Evolutionary conservation across 1,140 invertebrate genomes (phyloP).

Genomic region (Neodiprion lecontei): DNA sequence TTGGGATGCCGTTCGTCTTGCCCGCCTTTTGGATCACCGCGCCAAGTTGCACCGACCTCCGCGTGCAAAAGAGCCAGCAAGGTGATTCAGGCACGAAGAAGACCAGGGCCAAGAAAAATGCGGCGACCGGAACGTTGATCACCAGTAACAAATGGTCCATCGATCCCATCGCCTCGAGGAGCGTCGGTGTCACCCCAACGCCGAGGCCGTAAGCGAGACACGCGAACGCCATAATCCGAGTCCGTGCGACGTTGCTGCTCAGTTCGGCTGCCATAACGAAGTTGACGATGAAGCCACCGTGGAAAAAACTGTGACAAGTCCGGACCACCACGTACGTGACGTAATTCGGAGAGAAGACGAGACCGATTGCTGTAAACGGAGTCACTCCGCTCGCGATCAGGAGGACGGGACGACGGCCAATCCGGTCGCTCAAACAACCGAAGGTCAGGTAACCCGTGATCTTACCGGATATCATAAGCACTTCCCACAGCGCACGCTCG

Average conservation of each 20-base stretch:
- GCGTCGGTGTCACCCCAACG: constrained; percentile 27
- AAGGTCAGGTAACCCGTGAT: constrained; percentile 28
- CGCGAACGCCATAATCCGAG: constrained; percentile 22
- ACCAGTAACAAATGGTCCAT: constrained; percentile 28
- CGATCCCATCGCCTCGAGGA: constrained; percentile 23
- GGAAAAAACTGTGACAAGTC: constrained; percentile 29
- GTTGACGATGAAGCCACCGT: constrained; percentile 29
- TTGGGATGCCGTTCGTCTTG: constrained; percentile 18
- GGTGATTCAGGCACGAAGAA: constrained; percentile 29
- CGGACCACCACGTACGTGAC: constrained; percentile 22
- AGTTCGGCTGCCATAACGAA: constrained; percentile 29
- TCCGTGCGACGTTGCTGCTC: constrained; percentile 26
- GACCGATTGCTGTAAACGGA: constrained; percentile 24
- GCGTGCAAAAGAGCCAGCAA: constrained; percentile 27
- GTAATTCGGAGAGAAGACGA: constrained; percentile 21
- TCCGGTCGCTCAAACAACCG: constrained; percentile 27
- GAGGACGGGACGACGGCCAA: constrained; percentile 28
- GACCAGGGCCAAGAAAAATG: constrained; percentile 23
- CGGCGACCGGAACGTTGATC: constrained; percentile 19
- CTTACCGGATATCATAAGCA: constrained; percentile 26
- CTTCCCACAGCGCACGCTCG: constrained; percentile 20
- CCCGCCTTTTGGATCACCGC: constrained; percentile 16
- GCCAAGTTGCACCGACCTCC: constrained; percentile 17
- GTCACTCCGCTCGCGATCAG: constrained; percentile 28
- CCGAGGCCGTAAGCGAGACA: constrained; percentile 26